These are phyloP conservation scores for Koerneria pararmatus DNA, from an alignment of 2,888 invertebrate genomes.

Conservation along the genomic window DNA sequence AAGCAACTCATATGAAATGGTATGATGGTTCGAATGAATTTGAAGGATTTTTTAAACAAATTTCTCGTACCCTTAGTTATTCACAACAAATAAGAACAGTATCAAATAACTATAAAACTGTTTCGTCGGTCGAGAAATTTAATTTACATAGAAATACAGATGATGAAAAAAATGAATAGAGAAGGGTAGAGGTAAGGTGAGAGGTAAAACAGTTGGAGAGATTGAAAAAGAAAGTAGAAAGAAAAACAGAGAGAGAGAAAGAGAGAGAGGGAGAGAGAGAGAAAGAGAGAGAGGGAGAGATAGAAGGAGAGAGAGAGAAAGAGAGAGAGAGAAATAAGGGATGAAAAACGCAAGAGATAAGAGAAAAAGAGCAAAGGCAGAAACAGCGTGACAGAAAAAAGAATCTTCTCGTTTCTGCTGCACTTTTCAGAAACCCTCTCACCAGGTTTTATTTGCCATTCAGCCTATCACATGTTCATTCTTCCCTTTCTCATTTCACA, in stretches of 20 bases:
- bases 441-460: no score
- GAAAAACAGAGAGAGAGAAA: not conserved
- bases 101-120: no score
- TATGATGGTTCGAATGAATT: no score
- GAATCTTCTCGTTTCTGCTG: no score
- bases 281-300: constrained; percentile 6
- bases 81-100: no score
- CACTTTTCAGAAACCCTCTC: no score
- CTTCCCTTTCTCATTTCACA: no score
- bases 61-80: no score
- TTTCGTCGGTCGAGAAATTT: no score
- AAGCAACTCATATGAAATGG: no score
- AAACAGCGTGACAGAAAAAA: not conserved
- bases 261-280: not conserved
- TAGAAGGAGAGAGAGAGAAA: not conserved
- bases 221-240: not conserved
- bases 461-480: no score
- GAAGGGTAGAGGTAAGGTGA: not conserved
- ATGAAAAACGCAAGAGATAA: not conserved
- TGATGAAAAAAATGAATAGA: not conserved
- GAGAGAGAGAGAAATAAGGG: not conserved
- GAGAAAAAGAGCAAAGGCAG: not conserved
- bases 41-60: no score
- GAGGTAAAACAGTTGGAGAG: not conserved
- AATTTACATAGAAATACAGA: not conserved